Base-by-base conservation (phyloP, 2,797 vertebrate genomes). In the Bovichtus diacanthus region DNA sequence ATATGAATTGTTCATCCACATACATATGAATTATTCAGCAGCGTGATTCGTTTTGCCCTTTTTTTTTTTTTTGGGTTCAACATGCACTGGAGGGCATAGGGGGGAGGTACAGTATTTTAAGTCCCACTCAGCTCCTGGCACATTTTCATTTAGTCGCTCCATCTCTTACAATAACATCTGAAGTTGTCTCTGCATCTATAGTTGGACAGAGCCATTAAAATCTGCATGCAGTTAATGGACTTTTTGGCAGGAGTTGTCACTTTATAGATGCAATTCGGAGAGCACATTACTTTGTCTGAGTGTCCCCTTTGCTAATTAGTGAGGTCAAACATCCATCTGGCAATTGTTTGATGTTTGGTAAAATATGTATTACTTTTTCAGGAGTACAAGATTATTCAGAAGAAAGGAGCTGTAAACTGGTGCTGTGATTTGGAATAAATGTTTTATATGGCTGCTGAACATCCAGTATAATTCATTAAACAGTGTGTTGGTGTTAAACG, bases 161-260 rank as follows among this genome's bases (percentile, higher is more conserved):
- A 68, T 72, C 70, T 56, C 76, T 64, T 59, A 76, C 69, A 87
- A 74, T 75, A 86, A 86, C 84, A 81, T 76, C 67, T 76, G 67
- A 88, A 90, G 88, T 90, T 87, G 82, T 87, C 49, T 73, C 47
- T 84, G 75, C 79, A 80, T 88, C 64, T 75, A 54, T 78, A 80
- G 56, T 84, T 69, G 69, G 76, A 85, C 51, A 18, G 47, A 56
- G 36, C 78, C 78, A 84, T 88, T 88, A 66, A 79, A 86, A 85
- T 78, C 65, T 87, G 74, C 84, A 83, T 62, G 88, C 79, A 64
- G 89, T 90, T 93, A 94, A 94, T 94, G 91, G 92, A 86, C 58
- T 90, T 93, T 90, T 93, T 94, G 94, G 93, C 93, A 93, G 78
- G 67, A 60, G 43, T 77, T 84, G 74, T 84, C 85, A 76, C 88